Evolutionary conservation across 2,113 vertebrate species (phyloP), one percentile per base, ranked within the genome.

Genomic region (Symphodus melops): DNA sequence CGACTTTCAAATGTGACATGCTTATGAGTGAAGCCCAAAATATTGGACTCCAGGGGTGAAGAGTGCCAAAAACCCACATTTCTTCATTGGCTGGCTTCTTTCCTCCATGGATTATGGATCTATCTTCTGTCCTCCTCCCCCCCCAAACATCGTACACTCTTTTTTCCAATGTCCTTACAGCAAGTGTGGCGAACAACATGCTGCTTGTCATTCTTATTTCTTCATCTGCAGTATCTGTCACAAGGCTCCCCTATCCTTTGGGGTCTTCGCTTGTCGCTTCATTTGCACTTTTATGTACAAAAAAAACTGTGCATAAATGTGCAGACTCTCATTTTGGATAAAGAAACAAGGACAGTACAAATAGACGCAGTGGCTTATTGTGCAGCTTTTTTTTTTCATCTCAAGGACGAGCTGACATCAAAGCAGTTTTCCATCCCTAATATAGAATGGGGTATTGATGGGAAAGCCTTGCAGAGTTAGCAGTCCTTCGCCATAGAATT

Each of bases 341-440:
- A 66, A 58, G 68, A 52, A 33, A 56, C 16, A 53, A 65, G 52
- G 54, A 39, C 58, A 42, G 58, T 25, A 57, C 62, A 54, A 56
- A 75, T 51, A 54, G 77, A 67, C 44, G 46, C 33, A 68, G 75
- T 37, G 54, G 83, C 82, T 80, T 75, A 39, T 14, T 64, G 57
- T 48, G 44, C 59, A 75, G n/a, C n/a, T 7, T 76, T 84, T 69
- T 33, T 33, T 33, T 33, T 33, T 33, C 28, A 5, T 78, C 57
- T 76, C 48, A 79, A 83, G 83, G 83, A 86, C 81, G 76, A 89
- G 84, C 84, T 17, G 65, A 86, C 89, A 86, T 90, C 77, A 92
- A 89, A 92, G 86, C 58, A 28, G 20, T 72, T 75, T 75, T 71
- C 68, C 63, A 52, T 83, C 72, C 44, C 37, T 61, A 55, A 16